Percentiles rank a stretch among this genome's conserved stretches.
These are phyloP conservation scores for Tangara arthus DNA, from an alignment of 2,797 vertebrate genomes.

Conservation along the genomic window DNA sequence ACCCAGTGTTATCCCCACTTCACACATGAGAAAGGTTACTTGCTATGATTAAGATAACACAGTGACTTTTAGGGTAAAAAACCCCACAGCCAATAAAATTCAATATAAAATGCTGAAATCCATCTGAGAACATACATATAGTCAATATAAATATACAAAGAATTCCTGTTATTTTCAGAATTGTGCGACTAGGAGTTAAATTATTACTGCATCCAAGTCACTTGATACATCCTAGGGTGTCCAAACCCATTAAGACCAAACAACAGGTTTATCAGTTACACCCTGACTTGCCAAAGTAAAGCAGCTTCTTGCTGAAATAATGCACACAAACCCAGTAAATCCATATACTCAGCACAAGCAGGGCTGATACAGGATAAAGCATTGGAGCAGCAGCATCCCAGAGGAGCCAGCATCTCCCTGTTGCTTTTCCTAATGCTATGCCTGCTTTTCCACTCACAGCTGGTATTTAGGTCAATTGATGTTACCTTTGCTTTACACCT, in stretches of 20 bases:
- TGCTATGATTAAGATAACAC: neutral
- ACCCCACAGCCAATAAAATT: neutral
- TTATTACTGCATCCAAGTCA: neutral
- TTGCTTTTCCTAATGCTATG: neutral
- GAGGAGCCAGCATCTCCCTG: neutral
- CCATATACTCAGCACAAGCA: neutral
- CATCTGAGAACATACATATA: neutral
- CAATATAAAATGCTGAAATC: neutral
- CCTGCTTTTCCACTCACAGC: neutral
- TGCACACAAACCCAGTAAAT: neutral
- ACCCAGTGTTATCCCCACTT: neutral
- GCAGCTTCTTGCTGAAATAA: neutral
- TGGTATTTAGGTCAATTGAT: neutral
- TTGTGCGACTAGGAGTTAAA: neutral
- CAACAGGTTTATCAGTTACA: neutral
- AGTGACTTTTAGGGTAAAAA: neutral
- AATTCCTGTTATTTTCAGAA: neutral
- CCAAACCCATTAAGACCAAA: neutral
- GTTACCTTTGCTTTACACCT: neutral
- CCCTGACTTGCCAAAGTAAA: neutral
- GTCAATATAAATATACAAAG: neutral
- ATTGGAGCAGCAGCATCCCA: accelerated
- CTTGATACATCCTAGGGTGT: neutral
- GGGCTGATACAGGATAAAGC: neutral
- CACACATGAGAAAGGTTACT: neutral